These are phyloP conservation scores for Scaptomyza parva DNA, from an alignment of 2,888 invertebrate genomes.

Conservation along the genomic window DNA sequence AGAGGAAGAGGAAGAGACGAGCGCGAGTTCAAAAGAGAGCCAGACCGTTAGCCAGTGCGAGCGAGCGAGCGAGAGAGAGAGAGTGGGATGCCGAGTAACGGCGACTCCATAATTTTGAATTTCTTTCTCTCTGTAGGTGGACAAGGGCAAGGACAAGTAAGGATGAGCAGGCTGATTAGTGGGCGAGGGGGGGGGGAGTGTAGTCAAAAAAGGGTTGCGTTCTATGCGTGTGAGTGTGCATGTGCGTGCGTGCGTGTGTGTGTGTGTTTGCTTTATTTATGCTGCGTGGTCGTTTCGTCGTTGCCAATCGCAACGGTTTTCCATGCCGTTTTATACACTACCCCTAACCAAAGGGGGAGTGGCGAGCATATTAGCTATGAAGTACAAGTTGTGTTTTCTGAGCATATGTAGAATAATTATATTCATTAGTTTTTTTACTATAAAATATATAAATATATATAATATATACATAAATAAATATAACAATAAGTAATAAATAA, in stretches of 20 bases:
- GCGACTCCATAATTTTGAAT: constrained; percentile 77
- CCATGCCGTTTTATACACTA: constrained; percentile 42
- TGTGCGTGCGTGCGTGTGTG: not conserved
- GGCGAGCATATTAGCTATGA: constrained; percentile 20
- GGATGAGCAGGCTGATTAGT: constrained; percentile 16
- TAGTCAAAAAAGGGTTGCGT: constrained; percentile 61
- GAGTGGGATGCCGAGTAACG: not conserved
- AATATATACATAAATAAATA: no score
- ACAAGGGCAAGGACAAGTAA: constrained; percentile 39
- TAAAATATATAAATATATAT: no score
- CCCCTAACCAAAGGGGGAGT: not conserved
- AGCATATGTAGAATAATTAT: no score
- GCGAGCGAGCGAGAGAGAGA: not conserved
- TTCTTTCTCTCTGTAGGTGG: constrained; percentile 57
- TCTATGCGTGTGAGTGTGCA: constrained; percentile 17
- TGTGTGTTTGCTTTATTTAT: constrained; percentile 73
- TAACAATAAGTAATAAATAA: no score
- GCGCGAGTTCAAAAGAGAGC: not conserved
- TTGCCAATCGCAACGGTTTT: constrained; percentile 51
- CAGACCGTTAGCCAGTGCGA: no score
- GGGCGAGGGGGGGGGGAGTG: not conserved
- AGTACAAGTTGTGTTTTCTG: not conserved
- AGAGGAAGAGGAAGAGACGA: constrained; percentile 6
- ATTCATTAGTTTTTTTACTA: no score
- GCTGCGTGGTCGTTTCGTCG: constrained; percentile 77